A percentile compares a stretch with the other conserved stretches of the same genome.
Evolutionary conservation across 2,888 invertebrate genomes (phyloP).

Genomic region (Gisinianus flammeolus): DNA sequence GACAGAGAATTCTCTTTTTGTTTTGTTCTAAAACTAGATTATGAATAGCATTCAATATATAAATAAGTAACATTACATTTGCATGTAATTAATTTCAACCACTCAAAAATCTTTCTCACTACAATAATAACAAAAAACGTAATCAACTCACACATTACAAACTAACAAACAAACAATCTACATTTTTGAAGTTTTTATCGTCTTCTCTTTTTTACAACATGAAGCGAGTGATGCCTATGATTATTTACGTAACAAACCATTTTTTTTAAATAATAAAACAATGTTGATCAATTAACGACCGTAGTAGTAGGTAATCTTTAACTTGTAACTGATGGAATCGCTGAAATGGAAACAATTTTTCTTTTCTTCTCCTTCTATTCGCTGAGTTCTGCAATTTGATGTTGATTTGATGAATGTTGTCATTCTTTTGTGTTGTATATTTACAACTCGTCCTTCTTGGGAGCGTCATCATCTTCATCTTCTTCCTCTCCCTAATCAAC

Average conservation of each 20-base stretch:
- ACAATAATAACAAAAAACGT: neutral
- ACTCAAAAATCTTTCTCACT: neutral
- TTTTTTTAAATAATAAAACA: slow-evolving; percentile 1
- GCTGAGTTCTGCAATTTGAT: neutral
- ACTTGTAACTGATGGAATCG: slow-evolving; percentile 1
- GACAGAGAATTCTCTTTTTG: neutral
- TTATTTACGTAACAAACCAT: neutral
- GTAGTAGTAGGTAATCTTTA: neutral
- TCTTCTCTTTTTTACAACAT: neutral
- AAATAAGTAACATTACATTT: neutral
- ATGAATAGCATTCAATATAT: neutral
- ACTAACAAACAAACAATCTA: neutral
- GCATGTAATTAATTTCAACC: neutral
- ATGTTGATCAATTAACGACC: slow-evolving; percentile 4
- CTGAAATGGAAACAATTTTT: neutral
- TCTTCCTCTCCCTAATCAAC: slow-evolving; percentile 66
- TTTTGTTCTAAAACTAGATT: neutral
- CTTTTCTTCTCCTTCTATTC: neutral
- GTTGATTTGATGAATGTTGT: neutral
- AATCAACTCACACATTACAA: neutral
- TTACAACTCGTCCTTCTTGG: slow-evolving; percentile 82
- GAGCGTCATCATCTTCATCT: slow-evolving; percentile 75
- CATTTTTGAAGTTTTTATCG: neutral
- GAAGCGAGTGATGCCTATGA: neutral
- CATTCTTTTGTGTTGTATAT: neutral